Evolutionary conservation across 2,113 vertebrate genomes (phyloP).

Genomic region (Nycticryphes semicollaris): DNA sequence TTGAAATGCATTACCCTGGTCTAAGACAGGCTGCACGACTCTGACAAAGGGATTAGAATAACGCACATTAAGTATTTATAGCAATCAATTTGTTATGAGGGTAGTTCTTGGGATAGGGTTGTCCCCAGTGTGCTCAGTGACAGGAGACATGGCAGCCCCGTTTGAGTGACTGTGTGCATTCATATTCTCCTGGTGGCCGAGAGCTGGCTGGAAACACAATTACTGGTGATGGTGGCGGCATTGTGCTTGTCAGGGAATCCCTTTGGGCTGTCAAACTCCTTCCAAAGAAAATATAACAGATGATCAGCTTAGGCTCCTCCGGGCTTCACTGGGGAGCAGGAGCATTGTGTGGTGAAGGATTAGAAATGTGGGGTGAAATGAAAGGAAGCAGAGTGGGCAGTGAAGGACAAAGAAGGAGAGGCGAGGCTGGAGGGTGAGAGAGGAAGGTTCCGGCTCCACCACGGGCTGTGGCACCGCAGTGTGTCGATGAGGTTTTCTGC

Average conservation of each 20-base stretch:
- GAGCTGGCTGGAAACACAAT: neutral
- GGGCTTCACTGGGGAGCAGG: neutral
- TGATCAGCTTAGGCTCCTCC: neutral
- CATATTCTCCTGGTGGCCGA: neutral
- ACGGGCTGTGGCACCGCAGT: rapidly evolving
- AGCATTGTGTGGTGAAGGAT: neutral
- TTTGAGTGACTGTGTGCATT: neutral
- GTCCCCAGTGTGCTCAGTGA: neutral
- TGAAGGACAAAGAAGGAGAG: neutral
- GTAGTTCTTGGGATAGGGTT: neutral
- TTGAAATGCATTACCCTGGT: neutral
- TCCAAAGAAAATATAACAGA: rapidly evolving
- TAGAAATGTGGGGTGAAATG: neutral
- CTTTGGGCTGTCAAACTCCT: neutral
- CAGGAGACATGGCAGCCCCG: rapidly evolving
- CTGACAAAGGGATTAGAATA: neutral
- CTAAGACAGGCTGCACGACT: neutral
- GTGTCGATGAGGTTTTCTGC: neutral
- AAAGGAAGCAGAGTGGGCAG: neutral
- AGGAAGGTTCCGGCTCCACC: rapidly evolving
- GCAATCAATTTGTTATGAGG: neutral
- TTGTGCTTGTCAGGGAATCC: neutral
- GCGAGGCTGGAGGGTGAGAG: neutral
- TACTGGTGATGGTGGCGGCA: neutral
- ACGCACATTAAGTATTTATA: neutral